Evolutionary conservation across 2,113 vertebrate genomes (phyloP), one percentile per base, ranked within the genome.

Genomic region (Falco punctatus): DNA sequence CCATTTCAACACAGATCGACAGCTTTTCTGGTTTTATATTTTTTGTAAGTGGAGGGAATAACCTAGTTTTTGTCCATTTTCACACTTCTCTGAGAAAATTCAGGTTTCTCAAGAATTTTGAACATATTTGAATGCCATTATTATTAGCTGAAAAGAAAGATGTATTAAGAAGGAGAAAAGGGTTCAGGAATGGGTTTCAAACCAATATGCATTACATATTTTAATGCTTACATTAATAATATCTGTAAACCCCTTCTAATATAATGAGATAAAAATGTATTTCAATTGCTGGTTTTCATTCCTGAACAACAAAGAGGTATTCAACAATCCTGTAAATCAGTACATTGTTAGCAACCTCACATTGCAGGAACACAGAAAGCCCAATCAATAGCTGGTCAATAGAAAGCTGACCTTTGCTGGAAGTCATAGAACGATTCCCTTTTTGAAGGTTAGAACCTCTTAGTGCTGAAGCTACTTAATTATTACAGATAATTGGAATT

Each of bases 371-470:
- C 35, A 35, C 38, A 51, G 79, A 81, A 75, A 62, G 32, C 10
- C 33, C 66, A 61, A 96, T 97, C 57, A 0, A 96, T 97, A 83
- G 4, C 42, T 74, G 44, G 14, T 95, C 92, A 67, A 94, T 92
- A 89, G 46, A 81, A 94, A 96, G 24, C 35, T 92, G 62, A 72
- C 77, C 52, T 88, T 58, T 89, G 15, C 44, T 86, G 16, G 28
- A 40, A 51, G 51, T 72, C 11, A 2, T 15, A 80, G 62, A 65
- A 81, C 2, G 5, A 46, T 94, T 95, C 49, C 16, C 33, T 89
- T 88, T 38, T 51, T 86, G 88, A 96, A 52, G 15, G 42, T 94
- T 81, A 83, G 40, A 87, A n/a, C 10, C 8, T 22, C 28, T 86
- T 80, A 26, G 5, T 64, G 38, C 19, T 65, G 42, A 92, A 88